A percentile compares a stretch with the other conserved stretches of the same genome.
These are phyloP conservation scores for Charadrius vociferus DNA, from an alignment of 2,113 vertebrate species.

Conservation along the genomic window DNA sequence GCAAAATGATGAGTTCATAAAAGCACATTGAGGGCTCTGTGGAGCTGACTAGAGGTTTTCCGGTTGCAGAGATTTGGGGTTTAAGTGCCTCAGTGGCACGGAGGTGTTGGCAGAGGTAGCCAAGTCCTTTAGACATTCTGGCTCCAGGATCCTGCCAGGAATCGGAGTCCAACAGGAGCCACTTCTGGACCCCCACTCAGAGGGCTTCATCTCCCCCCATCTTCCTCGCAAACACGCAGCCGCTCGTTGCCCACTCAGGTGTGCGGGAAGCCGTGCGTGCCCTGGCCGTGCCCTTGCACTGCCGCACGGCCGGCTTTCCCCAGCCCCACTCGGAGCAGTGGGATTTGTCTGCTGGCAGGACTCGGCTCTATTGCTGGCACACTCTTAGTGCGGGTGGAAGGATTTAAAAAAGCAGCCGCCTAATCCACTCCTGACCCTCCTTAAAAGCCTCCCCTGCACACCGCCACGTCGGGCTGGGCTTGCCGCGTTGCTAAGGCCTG, in stretches of 20 bases:
- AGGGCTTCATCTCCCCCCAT: fast-evolving
- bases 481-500: constrained; percentile 56
- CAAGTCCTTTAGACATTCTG: not conserved
- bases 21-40: not conserved
- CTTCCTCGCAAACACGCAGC: fast-evolving
- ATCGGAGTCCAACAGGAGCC: fast-evolving
- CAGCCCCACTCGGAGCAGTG: fast-evolving
- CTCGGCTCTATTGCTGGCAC: not conserved
- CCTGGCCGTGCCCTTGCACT: fast-evolving
- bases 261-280: fast-evolving
- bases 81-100: not conserved
- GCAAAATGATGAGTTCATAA: not conserved
- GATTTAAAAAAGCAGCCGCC: not conserved
- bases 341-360: not conserved
- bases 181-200: fast-evolving
- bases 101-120: not conserved
- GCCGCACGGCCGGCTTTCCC: fast-evolving
- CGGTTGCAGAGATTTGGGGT: not conserved
- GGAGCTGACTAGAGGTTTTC: not conserved
- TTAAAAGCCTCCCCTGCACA: not conserved
- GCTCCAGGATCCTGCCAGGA: not conserved
- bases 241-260: not conserved
- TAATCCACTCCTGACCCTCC: not conserved
- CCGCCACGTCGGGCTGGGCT: not conserved
- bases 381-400: not conserved